Conservation (phyloP, 2,888 invertebrate genomes). For the Diabrotica balteata region DNA sequence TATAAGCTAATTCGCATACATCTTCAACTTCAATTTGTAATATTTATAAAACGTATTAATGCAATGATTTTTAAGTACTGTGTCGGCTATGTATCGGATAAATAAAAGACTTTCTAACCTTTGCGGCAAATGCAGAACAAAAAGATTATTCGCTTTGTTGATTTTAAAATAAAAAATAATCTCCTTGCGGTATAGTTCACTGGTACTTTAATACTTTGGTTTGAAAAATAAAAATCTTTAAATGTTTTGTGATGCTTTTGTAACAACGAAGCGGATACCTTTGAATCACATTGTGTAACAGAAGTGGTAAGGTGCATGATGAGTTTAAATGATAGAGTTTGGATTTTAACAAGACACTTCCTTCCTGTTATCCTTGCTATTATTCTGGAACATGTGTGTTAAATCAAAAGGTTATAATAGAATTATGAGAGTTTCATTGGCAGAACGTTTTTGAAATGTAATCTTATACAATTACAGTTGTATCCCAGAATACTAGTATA, state of each 20-base stretch:
- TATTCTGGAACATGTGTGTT: not conserved
- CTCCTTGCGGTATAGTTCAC: constrained; percentile 9
- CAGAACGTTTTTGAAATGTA: too few species aligned
- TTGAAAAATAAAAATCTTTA: constrained; percentile 1
- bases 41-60: too few species aligned
- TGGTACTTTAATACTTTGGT: constrained; percentile 4
- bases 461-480: too few species aligned
- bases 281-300: constrained; percentile 9
- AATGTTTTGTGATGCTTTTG: constrained; percentile 1
- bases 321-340: constrained; percentile 6
- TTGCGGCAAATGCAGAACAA: constrained; percentile 40
- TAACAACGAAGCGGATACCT: constrained; percentile 8
- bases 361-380: constrained; percentile 8
- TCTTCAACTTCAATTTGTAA: too few species aligned
- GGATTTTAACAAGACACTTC: constrained; percentile 3
- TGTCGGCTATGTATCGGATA: too few species aligned
- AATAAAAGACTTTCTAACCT: constrained; percentile 32
- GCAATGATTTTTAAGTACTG: too few species aligned
- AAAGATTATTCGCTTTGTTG: constrained; percentile 9
- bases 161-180: constrained; percentile 11
- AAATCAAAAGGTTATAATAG: constrained; percentile 3
- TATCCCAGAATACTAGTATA: too few species aligned
- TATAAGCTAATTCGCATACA: too few species aligned
- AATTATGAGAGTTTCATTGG: not conserved
- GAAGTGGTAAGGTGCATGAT: constrained; percentile 8